Evolutionary conservation across 2,113 vertebrate genomes (phyloP).

Genomic region (Semnornis frantzii): DNA sequence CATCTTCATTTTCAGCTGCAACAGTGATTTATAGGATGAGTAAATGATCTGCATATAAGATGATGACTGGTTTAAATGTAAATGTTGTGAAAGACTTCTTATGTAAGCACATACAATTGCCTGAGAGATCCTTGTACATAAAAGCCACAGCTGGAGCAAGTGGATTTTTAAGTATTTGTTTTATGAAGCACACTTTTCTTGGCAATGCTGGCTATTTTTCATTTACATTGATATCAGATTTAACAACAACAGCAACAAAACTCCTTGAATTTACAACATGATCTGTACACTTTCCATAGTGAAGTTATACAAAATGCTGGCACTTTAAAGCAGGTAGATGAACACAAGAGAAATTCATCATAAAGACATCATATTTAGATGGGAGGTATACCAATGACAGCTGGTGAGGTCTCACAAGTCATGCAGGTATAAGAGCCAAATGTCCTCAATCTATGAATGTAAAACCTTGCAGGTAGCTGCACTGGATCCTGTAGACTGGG

Average conservation of each 20-base stretch:
- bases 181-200: constrained; percentile 49
- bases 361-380: neutral
- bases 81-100: constrained; percentile 49
- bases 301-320: neutral
- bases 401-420: neutral
- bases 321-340: neutral
- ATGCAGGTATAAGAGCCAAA: neutral
- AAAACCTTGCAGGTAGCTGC: neutral
- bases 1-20: constrained; percentile 49
- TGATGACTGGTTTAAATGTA: constrained; percentile 61
- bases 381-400: neutral
- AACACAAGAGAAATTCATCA: neutral
- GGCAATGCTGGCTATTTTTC: constrained; percentile 21
- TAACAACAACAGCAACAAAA: neutral
- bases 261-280: neutral
- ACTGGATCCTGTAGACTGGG: neutral
- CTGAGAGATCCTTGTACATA: neutral
- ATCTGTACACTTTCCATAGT: neutral
- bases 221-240: constrained; percentile 27
- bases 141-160: constrained; percentile 54
- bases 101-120: constrained; percentile 40
- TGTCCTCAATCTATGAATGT: neutral
- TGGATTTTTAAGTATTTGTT: constrained; percentile 35
- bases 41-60: constrained; percentile 64
- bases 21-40: constrained; percentile 46